A percentile compares a stretch with the other conserved stretches of the same genome.
phyloP scores from a whole-genome alignment of 2,797 vertebrate genomes.

The Anguilla obscura region DNA sequence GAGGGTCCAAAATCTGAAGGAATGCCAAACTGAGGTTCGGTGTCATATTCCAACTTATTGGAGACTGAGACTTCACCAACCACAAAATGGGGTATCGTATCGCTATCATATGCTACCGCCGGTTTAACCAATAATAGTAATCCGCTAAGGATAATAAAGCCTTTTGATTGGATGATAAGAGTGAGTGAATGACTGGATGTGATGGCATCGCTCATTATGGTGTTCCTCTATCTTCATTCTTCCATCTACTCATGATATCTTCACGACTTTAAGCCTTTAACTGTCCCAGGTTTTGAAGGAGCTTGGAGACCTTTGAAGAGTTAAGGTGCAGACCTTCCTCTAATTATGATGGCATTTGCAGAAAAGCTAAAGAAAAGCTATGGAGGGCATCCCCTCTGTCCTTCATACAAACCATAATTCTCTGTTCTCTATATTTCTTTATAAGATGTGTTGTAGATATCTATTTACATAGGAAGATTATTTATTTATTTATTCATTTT shows the following conservation, averaged over 20 bases:
- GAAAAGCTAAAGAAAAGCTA: not conserved
- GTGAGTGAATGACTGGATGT: not conserved
- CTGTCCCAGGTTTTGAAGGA: no score
- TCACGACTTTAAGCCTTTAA: not conserved
- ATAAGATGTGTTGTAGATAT: not conserved
- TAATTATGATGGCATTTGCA: not conserved
- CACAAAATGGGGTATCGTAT: not conserved
- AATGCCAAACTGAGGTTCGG: not conserved
- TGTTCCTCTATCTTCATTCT: not conserved
- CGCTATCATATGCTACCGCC: not conserved
- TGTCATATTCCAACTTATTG: no score
- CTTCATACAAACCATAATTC: not conserved
- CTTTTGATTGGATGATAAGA: not conserved
- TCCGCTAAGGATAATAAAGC: not conserved
- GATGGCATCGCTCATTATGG: not conserved
- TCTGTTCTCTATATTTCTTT: not conserved
- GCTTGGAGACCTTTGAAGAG: not conserved
- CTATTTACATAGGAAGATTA: not conserved
- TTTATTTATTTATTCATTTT: not conserved
- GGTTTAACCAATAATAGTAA: not conserved
- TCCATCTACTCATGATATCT: not conserved
- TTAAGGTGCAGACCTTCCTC: not conserved
- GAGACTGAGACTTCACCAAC: not conserved
- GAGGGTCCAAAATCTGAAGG: not conserved
- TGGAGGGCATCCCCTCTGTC: not conserved